phyloP scores from a whole-genome alignment of 64 coral and sea anemone species.

The Porites lutea region DNA sequence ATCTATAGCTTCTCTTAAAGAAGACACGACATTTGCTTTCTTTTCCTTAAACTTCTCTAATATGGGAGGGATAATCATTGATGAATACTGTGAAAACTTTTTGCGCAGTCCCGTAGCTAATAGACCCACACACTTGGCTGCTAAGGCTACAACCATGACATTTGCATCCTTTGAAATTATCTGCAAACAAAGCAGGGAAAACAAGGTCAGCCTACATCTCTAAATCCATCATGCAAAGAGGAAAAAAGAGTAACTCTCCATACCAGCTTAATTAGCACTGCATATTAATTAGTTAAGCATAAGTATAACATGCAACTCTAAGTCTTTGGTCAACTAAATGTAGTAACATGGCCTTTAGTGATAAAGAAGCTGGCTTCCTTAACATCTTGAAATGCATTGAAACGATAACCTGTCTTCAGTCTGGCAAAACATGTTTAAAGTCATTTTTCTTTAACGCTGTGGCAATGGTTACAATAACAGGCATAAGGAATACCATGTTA shows the following conservation, averaged over 20 bases:
- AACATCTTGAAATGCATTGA: too few relatives aligned
- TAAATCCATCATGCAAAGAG: background rate
- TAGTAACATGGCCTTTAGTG: too few relatives aligned
- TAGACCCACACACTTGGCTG: slow-evolving; percentile 76
- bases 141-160: slow-evolving; percentile 92
- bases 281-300: too few relatives aligned
- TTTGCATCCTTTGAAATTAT: slow-evolving; percentile 96
- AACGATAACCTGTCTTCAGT: too few relatives aligned
- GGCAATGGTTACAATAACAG: too few relatives aligned
- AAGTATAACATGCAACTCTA: too few relatives aligned
- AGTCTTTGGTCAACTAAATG: too few relatives aligned
- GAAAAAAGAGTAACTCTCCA: background rate
- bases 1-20: slow-evolving; percentile 94
- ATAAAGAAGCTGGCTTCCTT: too few relatives aligned
- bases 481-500: background rate
- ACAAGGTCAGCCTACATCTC: background rate
- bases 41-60: slow-evolving; percentile 99
- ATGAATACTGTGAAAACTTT: slow-evolving; percentile 88
- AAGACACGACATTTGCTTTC: slow-evolving; percentile 89
- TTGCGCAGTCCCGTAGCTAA: slow-evolving; percentile 89
- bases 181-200: slow-evolving; percentile 33
- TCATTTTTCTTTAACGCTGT: too few relatives aligned
- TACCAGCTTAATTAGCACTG: background rate
- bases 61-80: slow-evolving; percentile 64
- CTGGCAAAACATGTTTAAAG: too few relatives aligned